These are phyloP conservation scores for Triplophysa bombifrons DNA, from an alignment of 2,797 vertebrate genomes.

Conservation along the genomic window DNA sequence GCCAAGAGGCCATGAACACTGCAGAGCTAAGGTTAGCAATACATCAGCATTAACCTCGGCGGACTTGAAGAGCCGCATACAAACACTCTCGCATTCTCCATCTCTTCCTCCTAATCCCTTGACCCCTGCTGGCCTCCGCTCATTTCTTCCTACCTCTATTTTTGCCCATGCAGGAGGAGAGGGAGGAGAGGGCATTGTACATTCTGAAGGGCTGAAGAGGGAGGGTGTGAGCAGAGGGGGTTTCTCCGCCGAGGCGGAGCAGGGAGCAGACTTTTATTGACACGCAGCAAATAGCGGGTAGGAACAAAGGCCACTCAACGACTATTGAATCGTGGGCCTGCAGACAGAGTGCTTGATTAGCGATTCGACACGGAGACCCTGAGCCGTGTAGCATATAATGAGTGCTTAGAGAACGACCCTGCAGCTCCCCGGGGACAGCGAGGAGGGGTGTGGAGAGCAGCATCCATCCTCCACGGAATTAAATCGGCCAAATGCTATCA, in stretches of 20 bases:
- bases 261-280: constrained; percentile 68
- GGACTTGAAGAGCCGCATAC: constrained; percentile 68
- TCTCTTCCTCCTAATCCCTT: constrained; percentile 61
- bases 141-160: constrained; percentile 55
- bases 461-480: constrained; percentile 44
- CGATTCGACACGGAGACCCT: constrained; percentile 76
- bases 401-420: constrained; percentile 73
- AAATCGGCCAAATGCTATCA: constrained; percentile 27
- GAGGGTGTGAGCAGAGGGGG: constrained; percentile 29
- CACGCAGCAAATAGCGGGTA: constrained; percentile 72
- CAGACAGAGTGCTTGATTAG: constrained; percentile 80
- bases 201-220: constrained; percentile 53
- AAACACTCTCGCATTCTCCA: constrained; percentile 64
- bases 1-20: constrained; percentile 73
- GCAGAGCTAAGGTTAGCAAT: constrained; percentile 70
- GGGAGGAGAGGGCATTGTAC: constrained; percentile 54
- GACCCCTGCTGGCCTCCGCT: constrained; percentile 43
- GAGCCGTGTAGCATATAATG: constrained; percentile 79
- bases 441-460: background rate
- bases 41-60: constrained; percentile 71
- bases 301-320: constrained; percentile 77
- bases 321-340: constrained; percentile 72
- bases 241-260: constrained; percentile 24
- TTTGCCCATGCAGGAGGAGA: constrained; percentile 58
- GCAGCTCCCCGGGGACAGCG: constrained; percentile 37